phyloP scores from a whole-genome alignment of 23 tunicate species.

The Corella eumyota region DNA sequence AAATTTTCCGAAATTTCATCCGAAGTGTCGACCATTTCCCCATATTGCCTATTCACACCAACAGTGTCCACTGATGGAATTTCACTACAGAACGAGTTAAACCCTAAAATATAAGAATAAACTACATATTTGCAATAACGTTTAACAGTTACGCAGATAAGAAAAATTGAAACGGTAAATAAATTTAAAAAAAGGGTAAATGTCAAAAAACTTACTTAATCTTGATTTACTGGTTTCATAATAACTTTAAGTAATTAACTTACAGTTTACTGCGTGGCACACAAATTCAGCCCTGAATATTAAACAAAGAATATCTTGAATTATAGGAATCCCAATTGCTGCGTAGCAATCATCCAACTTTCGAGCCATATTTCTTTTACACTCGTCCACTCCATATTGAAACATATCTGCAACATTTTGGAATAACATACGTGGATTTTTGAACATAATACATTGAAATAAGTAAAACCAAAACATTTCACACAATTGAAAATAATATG shows the following conservation, averaged over 20 bases:
- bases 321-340: conserved; percentile 35
- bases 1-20: conserved; percentile 22
- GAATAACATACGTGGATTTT: no score
- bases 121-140: neutral
- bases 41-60: conserved; percentile 29
- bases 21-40: conserved; percentile 10
- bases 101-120: conserved; percentile 5
- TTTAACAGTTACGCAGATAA: no score
- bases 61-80: conserved; percentile 21
- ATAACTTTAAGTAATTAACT: neutral
- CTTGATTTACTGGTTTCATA: no score
- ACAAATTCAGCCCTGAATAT: conserved; percentile 31
- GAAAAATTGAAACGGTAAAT: no score
- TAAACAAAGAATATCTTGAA: conserved; percentile 28
- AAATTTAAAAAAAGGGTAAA: no score
- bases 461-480: no score
- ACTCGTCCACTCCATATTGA: conserved; percentile 36
- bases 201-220: no score
- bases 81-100: conserved; percentile 38
- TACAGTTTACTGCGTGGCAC: conserved; percentile 36
- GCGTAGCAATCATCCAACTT: conserved; percentile 37
- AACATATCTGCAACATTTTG: conserved; percentile 22
- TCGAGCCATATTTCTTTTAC: conserved; percentile 10
- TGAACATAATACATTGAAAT: no score
- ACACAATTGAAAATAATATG: no score